Evolutionary conservation across 1,140 invertebrate species (phyloP), one percentile per base, ranked within the genome.

Genomic region (Himalopsyche phryganea): DNA sequence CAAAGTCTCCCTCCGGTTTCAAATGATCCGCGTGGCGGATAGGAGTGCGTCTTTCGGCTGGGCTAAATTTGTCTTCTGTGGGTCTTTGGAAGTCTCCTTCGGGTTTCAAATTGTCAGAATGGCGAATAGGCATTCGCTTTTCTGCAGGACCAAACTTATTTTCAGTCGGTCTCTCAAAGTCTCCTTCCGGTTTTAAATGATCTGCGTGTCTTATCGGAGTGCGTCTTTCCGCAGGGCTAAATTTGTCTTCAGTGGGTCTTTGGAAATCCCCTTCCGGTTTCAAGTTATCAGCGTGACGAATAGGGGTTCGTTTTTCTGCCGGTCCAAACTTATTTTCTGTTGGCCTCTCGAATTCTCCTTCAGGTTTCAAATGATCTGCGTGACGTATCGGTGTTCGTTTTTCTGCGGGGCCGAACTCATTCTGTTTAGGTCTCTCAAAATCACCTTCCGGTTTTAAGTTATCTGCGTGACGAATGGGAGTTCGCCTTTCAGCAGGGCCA

Each of bases 1-100:
- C 80, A 66, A 87, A 86, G 14, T 85, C 81, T 10, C 87, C 85
- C 75, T 88, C 84, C 5, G 83, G 80, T 71, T 79, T 80, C 1
- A 88, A 69, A 73, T 89, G 88, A 68, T 83, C 79, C 57, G 50
- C 54, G 5, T 68, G 73, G 50, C 63, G 68, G 19, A 66, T 69
- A 33, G 66, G 74, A 20, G 57, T 66, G 5, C 68, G 70, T 52
- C 69, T 61, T 57, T 77, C 75, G 6, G 66, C 71, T 7, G 70
- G 70, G 41, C 36, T 19, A 54, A 58, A 71, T 45, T 66, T 48
- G 6, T 69, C 66, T 52, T 71, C 69, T 50, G 72, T 67, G 41
- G 68, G 66, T 53, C 75, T 74, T 58, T 77, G 75, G 71, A 84
- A 82, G 63, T 75, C 76, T 1, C 83, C 83, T 74, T 85, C 83